Evolutionary conservation across 2,113 vertebrate species (phyloP), one percentile per base, ranked within the genome.

Genomic region (Xyliphius kryptos): DNA sequence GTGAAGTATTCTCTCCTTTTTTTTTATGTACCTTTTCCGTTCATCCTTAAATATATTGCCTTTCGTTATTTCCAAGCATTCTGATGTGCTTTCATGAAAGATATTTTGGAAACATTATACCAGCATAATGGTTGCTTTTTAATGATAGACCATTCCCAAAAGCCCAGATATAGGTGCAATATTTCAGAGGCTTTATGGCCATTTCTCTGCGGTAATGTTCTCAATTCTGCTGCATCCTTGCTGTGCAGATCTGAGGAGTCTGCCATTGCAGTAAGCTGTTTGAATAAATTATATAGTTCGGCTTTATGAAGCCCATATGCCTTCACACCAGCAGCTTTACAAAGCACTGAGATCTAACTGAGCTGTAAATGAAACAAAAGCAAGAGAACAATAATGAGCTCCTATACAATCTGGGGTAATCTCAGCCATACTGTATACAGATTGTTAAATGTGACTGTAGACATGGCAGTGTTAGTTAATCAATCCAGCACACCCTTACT

Each of bases 341-440:
- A 7, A 55, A 52, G 61, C 58, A 14, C 14, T 21, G 56, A 55
- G 32, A 61, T 37, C 77, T 74, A 64, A 72, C 77, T 80, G 80
- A 83, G 80, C 51, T 82, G 81, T 75, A 85, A 85, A 84, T 85
- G 74, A 81, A 83, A 84, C 68, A 74, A 80, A 75, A 67, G 78
- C 14, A 69, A 70, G 62, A 66, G 71, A 73, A 77, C 67, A 70
- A 76, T 82, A 85, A 82, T 76, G 70, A 77, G 71, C 54, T 70
- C 6, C 54, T 72, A 78, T 72, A 69, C 66, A 77, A 69, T 78
- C 69, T 49, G 50, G 32, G 44, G 56, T 59, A 55, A 58, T 63
- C 41, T 14, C 56, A 22, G 21, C 5, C 46, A 48, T 60, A 38
- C 63, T 47, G 22, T 40, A 60, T 67, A 47, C 22, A 61, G 63